Conservation (phyloP, 64 coral and sea anemone species). For the Platygyra sinensis region DNA sequence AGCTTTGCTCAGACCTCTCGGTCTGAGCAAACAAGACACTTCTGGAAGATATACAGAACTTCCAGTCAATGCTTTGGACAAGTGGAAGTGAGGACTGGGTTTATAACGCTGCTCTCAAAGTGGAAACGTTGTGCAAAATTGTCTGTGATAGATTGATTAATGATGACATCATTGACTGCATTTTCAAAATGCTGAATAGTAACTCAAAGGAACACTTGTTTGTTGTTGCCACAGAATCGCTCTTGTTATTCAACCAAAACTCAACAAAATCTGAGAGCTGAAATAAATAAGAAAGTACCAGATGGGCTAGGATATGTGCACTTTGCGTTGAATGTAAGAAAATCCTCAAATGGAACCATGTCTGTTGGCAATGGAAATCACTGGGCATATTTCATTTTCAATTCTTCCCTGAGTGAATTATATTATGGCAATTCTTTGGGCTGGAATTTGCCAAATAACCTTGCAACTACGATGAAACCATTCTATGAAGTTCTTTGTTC, state of each 20-base stretch:
- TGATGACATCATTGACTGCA: constrained; percentile 5
- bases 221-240: no score
- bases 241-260: no score
- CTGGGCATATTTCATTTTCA: constrained; percentile 49
- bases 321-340: no score
- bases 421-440: constrained; percentile 23
- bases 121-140: not conserved
- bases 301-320: no score
- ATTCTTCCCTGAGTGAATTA: constrained; percentile 4
- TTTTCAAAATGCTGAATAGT: not conserved
- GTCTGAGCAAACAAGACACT: not conserved
- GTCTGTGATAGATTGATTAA: not conserved
- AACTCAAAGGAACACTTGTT: not conserved
- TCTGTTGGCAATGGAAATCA: constrained; percentile 40
- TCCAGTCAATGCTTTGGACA: not conserved
- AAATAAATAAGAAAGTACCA: no score
- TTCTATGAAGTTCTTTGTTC: not conserved
- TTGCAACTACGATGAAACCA: constrained; percentile 1
- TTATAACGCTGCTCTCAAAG: not conserved
- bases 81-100: not conserved
- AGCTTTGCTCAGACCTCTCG: not conserved
- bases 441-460: constrained; percentile 12
- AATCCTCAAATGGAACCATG: not conserved
- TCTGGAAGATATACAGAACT: not conserved
- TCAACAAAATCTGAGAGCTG: no score